Evolutionary conservation across 2,113 vertebrate species (phyloP).

Genomic region (Nothobranchius kuhntae): DNA sequence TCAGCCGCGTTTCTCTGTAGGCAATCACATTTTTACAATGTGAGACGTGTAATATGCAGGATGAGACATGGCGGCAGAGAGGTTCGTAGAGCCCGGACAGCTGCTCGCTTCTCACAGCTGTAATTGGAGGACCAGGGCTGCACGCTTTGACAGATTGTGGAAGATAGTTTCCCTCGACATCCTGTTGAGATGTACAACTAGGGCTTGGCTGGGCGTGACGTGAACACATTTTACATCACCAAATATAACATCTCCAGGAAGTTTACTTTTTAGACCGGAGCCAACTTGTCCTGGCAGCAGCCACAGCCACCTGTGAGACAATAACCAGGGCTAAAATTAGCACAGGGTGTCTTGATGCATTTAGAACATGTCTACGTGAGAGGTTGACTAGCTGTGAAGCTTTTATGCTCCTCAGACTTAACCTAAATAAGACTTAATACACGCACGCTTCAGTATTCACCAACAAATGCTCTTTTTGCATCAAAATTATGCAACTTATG

Average conservation of each 20-base stretch:
- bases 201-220: constrained; percentile 53
- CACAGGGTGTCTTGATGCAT: not conserved
- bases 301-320: not conserved
- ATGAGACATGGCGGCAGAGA: constrained; percentile 49
- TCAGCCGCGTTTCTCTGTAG: constrained; percentile 37
- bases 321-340: not conserved
- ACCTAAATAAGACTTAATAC: no score
- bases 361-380: no score
- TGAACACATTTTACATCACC: constrained; percentile 64
- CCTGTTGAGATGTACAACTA: constrained; percentile 61
- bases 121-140: constrained; percentile 69
- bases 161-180: constrained; percentile 54
- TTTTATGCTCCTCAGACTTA: no score
- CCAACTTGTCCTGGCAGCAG: not conserved
- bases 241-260: constrained; percentile 65
- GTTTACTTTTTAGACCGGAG: constrained; percentile 21
- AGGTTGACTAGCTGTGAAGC: no score
- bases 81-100: constrained; percentile 58
- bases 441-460: no score
- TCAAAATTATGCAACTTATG: no score
- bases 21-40: constrained; percentile 48
- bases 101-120: constrained; percentile 53
- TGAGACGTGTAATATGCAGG: constrained; percentile 48
- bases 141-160: constrained; percentile 60
- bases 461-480: no score